These are phyloP conservation scores for Psix sp. DNA, from an alignment of 1,140 invertebrate genomes.

Conservation along the genomic window DNA sequence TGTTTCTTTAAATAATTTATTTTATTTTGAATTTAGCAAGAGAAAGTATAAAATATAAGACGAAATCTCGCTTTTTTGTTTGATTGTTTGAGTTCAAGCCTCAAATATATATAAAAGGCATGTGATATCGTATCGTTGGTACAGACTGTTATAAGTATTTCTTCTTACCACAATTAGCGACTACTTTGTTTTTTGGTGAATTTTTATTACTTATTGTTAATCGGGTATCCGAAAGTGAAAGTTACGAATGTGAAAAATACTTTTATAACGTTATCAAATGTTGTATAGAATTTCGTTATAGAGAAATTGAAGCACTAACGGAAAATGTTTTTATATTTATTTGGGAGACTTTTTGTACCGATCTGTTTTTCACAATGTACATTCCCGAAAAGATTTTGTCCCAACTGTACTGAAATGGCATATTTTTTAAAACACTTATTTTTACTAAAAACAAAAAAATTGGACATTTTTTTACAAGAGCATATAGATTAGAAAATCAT, in stretches of 20 bases:
- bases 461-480: too few relatives aligned
- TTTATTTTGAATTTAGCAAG: too few relatives aligned
- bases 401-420: too few relatives aligned
- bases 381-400: too few relatives aligned
- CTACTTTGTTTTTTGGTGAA: constrained; percentile 6
- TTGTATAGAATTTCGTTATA: not conserved
- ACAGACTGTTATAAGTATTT: constrained; percentile 40
- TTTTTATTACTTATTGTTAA: not conserved
- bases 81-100: too few relatives aligned
- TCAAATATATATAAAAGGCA: not conserved
- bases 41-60: too few relatives aligned
- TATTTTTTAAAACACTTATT: too few relatives aligned
- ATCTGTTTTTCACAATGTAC: too few relatives aligned
- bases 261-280: constrained; percentile 10
- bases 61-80: not conserved
- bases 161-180: not conserved
- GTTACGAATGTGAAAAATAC: not conserved
- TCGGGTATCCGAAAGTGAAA: not conserved
- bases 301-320: not conserved
- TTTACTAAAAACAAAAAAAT: too few relatives aligned
- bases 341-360: not conserved
- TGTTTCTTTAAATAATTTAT: too few relatives aligned
- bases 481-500: too few relatives aligned
- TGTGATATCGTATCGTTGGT: constrained; percentile 27
- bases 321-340: not conserved